These are phyloP conservation scores for Coremacera marginata DNA, from an alignment of 2,888 invertebrate species.

Conservation along the genomic window DNA sequence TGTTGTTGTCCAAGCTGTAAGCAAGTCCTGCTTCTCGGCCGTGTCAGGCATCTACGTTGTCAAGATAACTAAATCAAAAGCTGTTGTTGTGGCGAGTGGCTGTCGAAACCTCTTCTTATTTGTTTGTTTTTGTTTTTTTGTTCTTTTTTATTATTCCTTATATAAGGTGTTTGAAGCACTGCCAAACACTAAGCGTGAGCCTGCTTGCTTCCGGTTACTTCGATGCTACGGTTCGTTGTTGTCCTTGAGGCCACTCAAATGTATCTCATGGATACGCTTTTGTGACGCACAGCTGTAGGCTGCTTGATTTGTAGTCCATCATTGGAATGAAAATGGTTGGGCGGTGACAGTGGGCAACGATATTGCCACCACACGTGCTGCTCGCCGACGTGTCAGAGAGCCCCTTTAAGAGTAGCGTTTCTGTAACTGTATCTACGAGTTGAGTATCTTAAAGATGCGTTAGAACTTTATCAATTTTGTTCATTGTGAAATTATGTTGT, in stretches of 20 bases:
- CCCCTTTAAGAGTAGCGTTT: neutral
- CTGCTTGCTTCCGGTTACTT: constrained; percentile 8
- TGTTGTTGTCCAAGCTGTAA: neutral
- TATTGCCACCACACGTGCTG: neutral
- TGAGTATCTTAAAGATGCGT: constrained; percentile 21
- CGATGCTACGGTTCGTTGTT: too few relatives aligned
- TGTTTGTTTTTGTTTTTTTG: neutral
- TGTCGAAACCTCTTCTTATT: neutral
- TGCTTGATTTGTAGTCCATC: neutral
- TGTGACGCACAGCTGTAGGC: neutral
- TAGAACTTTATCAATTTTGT: too few relatives aligned
- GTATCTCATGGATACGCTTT: constrained; percentile 9
- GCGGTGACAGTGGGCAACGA: neutral
- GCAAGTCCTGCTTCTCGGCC: neutral
- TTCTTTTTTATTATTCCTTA: neutral
- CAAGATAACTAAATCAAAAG: constrained; percentile 21
- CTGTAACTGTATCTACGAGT: constrained; percentile 32
- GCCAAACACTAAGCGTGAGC: neutral
- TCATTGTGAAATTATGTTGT: neutral
- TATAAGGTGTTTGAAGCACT: neutral
- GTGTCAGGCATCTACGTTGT: neutral
- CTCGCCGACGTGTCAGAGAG: neutral
- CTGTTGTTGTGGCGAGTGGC: neutral
- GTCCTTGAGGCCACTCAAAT: constrained; percentile 1
- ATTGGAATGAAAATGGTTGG: neutral